Base-by-base conservation (phyloP, 2,113 vertebrate genomes). In the Clinocottus analis region DNA sequence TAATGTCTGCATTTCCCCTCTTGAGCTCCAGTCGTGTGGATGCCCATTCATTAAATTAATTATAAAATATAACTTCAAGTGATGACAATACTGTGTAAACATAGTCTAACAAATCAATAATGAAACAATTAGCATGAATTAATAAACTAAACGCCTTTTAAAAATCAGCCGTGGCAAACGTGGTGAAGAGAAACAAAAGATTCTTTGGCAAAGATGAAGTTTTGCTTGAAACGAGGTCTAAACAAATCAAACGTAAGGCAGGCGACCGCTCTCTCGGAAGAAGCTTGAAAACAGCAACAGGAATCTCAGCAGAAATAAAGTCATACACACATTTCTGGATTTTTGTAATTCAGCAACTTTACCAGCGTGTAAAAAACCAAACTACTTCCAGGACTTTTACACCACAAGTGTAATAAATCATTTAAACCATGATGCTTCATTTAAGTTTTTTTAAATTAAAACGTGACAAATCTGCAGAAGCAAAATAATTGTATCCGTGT, bases 201-300 rank as follows among this genome's bases (percentile, higher is more conserved):
- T 51, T 92, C 85, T 92, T 91, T 93, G 92, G 91, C 87, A 90
- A 83, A 87, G 60, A 88, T 77, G 77, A 60, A 8, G 74, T 74
- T 85, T 86, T 80, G 68, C 76, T 72, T 70, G 12, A 25, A 83
- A 80, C 1, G 1, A 75, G 19, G 68, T 77, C 8, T 27, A 43
- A 82, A 69, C 37, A 65, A 73, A 78, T 23, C 1, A 45, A 39
- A 81, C 85, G 64, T 82, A 84, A 90, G 90, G 83, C 85, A 78
- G 72, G 67, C 17, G 82, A 79, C 7, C 13, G 63, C 74, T 72
- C 7, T 73, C 88, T 83, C 49, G 21, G 74, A 84, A 67, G 41
- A 55, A 31, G 31, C 67, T 76, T 67, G 53, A 72, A n/a, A 55
- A 73, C 70, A 37, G 62, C 69, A 56, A 73, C 43, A 53, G 13